Percentiles rank a stretch among this genome's conserved stretches.
These are phyloP conservation scores for Nemopilema nomurai DNA, from an alignment of 30 jellyfish, hydroid and myxozoan genomes.

Conservation along the genomic window DNA sequence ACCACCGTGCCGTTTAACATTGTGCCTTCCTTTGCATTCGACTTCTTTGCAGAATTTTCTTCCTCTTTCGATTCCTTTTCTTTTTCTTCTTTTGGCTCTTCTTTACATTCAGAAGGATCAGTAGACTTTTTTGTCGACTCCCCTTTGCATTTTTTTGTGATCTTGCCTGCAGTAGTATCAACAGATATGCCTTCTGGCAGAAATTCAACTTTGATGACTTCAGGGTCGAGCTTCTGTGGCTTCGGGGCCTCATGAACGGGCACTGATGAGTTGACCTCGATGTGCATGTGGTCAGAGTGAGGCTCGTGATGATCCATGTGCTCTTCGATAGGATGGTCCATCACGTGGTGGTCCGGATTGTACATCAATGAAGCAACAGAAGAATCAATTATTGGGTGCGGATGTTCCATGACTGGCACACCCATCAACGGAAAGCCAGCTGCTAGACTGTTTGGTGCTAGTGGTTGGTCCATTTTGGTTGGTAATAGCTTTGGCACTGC, in stretches of 20 bases:
- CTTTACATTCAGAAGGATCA: constrained; percentile 28
- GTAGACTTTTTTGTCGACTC: neutral
- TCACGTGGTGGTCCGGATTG: constrained; percentile 52
- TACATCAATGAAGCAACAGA: constrained; percentile 46
- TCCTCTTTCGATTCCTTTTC: constrained; percentile 3
- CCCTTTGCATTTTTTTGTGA: constrained; percentile 44
- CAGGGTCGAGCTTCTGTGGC: constrained; percentile 79
- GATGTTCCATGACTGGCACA: constrained; percentile 40
- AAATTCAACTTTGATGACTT: constrained; percentile 92
- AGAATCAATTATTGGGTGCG: constrained; percentile 56
- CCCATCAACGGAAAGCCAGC: constrained; percentile 20
- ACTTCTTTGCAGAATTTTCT: neutral
- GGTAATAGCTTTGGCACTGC: constrained; percentile 28
- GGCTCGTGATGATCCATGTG: constrained; percentile 35
- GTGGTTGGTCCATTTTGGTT: constrained; percentile 44
- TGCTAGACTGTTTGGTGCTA: neutral
- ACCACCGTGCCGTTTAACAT: constrained; percentile 12
- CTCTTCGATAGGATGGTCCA: constrained; percentile 31
- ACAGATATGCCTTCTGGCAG: constrained; percentile 89
- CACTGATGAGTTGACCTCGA: constrained; percentile 54
- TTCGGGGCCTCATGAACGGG: constrained; percentile 64
- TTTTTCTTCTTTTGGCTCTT: constrained; percentile 13
- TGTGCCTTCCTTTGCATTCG: neutral
- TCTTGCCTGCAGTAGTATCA: constrained; percentile 59
- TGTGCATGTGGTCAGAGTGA: constrained; percentile 45